A percentile compares a stretch with the other conserved stretches of the same genome.
phyloP scores from a whole-genome alignment of 2,888 invertebrate species.

The Drosophila trichaetosa region DNA sequence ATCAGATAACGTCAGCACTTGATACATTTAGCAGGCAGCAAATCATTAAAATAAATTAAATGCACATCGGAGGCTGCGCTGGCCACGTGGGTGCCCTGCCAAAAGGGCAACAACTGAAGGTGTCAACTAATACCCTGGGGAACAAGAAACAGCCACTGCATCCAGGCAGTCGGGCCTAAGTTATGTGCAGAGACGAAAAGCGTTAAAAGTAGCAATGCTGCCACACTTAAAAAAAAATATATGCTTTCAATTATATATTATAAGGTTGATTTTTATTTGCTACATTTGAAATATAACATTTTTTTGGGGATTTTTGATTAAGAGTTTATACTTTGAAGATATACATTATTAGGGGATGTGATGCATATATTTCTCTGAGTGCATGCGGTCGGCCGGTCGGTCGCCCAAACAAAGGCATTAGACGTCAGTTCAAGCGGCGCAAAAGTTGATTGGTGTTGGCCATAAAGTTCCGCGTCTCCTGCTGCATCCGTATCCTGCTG shows the following conservation, averaged over 20 bases:
- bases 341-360: neutral
- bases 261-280: neutral
- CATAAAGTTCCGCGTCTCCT: constrained; percentile 65
- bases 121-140: constrained; percentile 34
- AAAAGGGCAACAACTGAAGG: constrained; percentile 31
- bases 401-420: constrained; percentile 75
- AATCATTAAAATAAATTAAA: constrained; percentile 70
- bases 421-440: constrained; percentile 60
- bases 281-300: neutral
- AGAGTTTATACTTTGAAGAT: neutral
- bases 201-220: constrained; percentile 9
- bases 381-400: constrained; percentile 3
- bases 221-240: neutral
- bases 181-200: constrained; percentile 41
- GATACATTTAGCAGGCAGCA: constrained; percentile 50
- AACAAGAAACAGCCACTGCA: neutral
- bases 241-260: neutral
- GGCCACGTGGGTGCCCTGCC: constrained; percentile 29
- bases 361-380: neutral
- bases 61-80: constrained; percentile 17
- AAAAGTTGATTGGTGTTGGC: constrained; percentile 79
- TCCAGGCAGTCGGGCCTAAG: constrained; percentile 22
- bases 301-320: neutral
- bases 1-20: constrained; percentile 52
- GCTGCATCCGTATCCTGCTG: constrained; percentile 57